Base-by-base conservation (phyloP, 2,888 invertebrate species). In the Orthonychiurus folsomi region DNA sequence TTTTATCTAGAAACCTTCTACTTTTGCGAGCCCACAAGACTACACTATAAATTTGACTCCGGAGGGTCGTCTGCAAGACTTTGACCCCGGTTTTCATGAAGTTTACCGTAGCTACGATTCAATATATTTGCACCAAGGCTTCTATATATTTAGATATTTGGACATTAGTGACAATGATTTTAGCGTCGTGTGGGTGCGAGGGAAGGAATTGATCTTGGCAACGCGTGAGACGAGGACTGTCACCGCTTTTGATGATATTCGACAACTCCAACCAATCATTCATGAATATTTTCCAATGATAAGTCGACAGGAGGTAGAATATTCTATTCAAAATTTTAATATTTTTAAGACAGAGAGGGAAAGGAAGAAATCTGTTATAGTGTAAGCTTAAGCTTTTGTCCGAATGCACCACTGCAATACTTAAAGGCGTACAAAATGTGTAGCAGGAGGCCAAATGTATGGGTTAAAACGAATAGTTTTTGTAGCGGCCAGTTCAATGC, bases 271-370 rank as follows among this genome's bases (percentile, higher is more conserved):
- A 20, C 56, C 55, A 1, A 37, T 55, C 1, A 59, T 66, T 28
- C 47, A 56, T 5, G 28, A 66, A 54, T 66, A 63, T 25, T 66
- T 66, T 37, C 66, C 66, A n/a, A 53, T 57, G 27, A 27, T 66
- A 9, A 23, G 3, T 1, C 20, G 3, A n/a, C 23, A 56, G 20
- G 63, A 66, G 37, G 59, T 66, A 15, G 21, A 54, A 15, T n/a
- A 27, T 21, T 59, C 62, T 18, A 21, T 50, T 15, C 5, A 5
- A 1, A 59, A 62, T 28, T 64, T 64, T 37, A 50, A 37, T 48
- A 48, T n/a, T n/a, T n/a, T n/a, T n/a, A n/a, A n/a, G n/a, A n/a
- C n/a, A n/a, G n/a, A n/a, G n/a, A n/a, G n/a, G n/a, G n/a, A n/a
- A n/a, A n/a, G n/a, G n/a, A n/a, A n/a, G n/a, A n/a, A n/a, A n/a